Base-by-base conservation (phyloP, 2,888 invertebrate genomes). In the Tiphia femorata region DNA sequence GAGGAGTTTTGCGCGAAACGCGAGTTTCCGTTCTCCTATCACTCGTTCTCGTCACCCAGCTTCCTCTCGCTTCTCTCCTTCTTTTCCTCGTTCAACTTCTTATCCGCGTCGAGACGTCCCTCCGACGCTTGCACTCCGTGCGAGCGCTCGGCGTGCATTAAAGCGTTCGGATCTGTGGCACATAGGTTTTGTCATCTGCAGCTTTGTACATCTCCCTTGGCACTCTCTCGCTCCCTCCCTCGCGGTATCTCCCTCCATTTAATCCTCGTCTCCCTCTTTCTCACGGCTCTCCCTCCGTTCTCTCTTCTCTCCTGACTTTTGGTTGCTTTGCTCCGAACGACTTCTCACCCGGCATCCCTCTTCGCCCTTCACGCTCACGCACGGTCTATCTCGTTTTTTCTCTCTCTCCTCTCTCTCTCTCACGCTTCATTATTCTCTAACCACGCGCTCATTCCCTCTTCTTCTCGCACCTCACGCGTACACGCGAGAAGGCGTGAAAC, bases 121-220 rank as follows among this genome's bases (percentile, higher is more conserved):
- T 10, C 17, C 12, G 21, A 29, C 29, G 19, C 40, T 23, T 61
- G 53, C 60, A 65, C 52, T 58, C 58, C 23, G 58, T 33, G 27
- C 60, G 54, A 73, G 54, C 63, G 72, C 64, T 65, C 62, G 50
- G 49, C 67, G 54, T 67, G 61, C 56, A 72, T 69, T 72, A 62
- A 69, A 72, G 49, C 68, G 35, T 54, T 62, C 41, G 46, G 69
- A 56, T 60, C 42, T 49, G 57, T 52, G 57, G 41, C 53, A 50
- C 58, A 56, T 53, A 38, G 55, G 56, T 70, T 69, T 70, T 67
- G 66, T 72, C 56, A 55, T 62, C 70, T 49, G 54, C 56, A 67
- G 64, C 70, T 70, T 70, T 70, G 12, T 23, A 46, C 61, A 58
- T 71, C 68, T 68, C 66, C 40, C 58, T n/a, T n/a, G n/a, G n/a